These are phyloP conservation scores for Tyrophagus putrescentiae DNA, from an alignment of 1,140 invertebrate genomes.

Conservation along the genomic window DNA sequence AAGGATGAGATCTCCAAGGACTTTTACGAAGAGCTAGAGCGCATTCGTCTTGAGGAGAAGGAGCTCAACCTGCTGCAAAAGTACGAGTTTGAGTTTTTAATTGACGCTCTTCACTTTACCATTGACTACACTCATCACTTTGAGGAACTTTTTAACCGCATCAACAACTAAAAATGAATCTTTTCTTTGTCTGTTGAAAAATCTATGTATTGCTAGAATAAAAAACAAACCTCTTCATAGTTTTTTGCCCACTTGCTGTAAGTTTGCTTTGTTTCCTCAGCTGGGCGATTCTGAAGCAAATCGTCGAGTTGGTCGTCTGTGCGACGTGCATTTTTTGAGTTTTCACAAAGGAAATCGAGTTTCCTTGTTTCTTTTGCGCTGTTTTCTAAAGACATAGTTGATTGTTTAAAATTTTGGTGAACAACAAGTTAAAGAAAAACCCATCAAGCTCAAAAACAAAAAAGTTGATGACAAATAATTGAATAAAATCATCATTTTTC, in stretches of 20 bases:
- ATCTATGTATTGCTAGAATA: not conserved
- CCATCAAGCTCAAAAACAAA: too few relatives aligned
- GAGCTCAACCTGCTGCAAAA: not conserved
- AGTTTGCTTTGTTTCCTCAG: not conserved
- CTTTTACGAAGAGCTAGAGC: not conserved
- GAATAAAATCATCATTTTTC: too few relatives aligned
- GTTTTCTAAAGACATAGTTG: too few relatives aligned
- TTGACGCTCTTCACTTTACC: not conserved
- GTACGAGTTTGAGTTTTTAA: not conserved
- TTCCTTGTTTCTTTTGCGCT: too few relatives aligned
- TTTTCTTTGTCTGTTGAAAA: not conserved
- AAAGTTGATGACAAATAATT: too few relatives aligned
- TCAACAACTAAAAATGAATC: not conserved
- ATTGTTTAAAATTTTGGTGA: too few relatives aligned
- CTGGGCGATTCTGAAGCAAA: not conserved
- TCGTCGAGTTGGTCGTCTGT: not conserved
- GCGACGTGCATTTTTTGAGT: too few relatives aligned
- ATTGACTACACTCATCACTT: not conserved
- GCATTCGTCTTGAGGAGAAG: not conserved
- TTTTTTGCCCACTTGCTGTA: not conserved
- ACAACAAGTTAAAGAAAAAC: too few relatives aligned
- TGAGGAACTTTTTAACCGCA: not conserved
- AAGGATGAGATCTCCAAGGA: not conserved
- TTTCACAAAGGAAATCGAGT: too few relatives aligned
- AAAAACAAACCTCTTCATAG: not conserved